Evolutionary conservation across 2,888 invertebrate genomes (phyloP), one percentile per base, ranked within the genome.

Genomic region (Amphiduros pacificus): DNA sequence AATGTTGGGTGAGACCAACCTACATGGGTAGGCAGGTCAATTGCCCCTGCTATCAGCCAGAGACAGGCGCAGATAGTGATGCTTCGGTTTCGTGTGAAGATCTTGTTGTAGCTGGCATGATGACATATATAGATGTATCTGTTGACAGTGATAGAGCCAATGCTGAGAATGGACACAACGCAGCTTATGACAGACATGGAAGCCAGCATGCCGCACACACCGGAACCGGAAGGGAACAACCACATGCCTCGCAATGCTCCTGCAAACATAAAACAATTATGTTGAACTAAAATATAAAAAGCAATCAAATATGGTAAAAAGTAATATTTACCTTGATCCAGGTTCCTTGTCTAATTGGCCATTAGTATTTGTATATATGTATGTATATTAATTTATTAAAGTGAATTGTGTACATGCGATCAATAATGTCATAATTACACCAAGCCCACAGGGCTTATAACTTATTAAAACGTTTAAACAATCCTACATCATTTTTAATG

Each of bases 141-240:
- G 63, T 74, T 76, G 62, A 71, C 59, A 60, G 73, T 72, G 65
- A 76, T 69, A 17, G 64, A 52, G 9, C 71, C 69, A n/a, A 76
- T 74, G 11, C 71, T 71, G 52, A 73, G 68, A 31, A 75, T 63
- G 2, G 76, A 76, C 2, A 63, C 61, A 24, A 75, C 66, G 53
- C 76, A 76, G 32, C 72, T 68, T 24, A 73, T 70, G 9, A 74
- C 72, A 60, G 75, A 76, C 14, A 74, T 20, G 29, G 64, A 69
- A 17, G 68, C 76, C 22, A 76, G 62, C 0, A 63, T 56, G 28
- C 68, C 67, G 58, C 76, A 76, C n/a, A 76, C 55, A n/a, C 68
- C 65, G 5, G 71, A 70, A 4, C 68, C 51, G 6, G 31, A 61
- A 26, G 67, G 44, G 44, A 36, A 36, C 11, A 36, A 36, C 17